phyloP scores from a whole-genome alignment of 2,113 vertebrate species.

The Hemiprocne comata region DNA sequence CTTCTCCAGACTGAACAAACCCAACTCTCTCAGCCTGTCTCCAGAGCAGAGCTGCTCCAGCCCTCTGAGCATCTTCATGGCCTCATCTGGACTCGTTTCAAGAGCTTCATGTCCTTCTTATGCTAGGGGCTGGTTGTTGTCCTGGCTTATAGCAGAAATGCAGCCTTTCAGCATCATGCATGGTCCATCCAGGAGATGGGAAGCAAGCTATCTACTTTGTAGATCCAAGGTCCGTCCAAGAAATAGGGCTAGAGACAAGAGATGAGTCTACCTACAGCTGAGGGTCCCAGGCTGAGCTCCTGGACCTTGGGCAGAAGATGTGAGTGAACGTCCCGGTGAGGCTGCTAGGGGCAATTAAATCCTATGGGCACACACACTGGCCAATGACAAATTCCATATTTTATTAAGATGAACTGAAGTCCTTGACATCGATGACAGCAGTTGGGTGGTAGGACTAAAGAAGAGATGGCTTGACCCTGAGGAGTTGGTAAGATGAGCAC shows the following conservation, averaged over 20 bases:
- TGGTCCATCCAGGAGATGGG: neutral
- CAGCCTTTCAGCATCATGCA: neutral
- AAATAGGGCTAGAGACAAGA: neutral
- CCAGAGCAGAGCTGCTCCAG: too few relatives aligned
- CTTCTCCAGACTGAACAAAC: too few relatives aligned
- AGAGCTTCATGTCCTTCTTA: too few relatives aligned
- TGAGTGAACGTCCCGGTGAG: neutral
- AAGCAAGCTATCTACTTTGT: neutral
- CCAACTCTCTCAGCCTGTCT: too few relatives aligned
- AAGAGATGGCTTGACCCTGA: neutral
- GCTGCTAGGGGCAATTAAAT: neutral
- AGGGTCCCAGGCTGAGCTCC: neutral
- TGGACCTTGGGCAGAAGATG: neutral
- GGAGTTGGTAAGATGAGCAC: neutral
- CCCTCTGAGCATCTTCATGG: too few relatives aligned
- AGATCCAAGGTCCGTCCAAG: neutral
- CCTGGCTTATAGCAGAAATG: neutral
- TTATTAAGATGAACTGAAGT: neutral
- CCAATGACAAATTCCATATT: neutral
- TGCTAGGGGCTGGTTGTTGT: too few relatives aligned
- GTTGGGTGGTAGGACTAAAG: neutral
- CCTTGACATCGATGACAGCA: neutral
- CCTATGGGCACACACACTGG: neutral
- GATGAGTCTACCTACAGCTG: neutral
- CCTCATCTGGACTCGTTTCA: too few relatives aligned